A percentile compares a stretch with the other conserved stretches of the same genome.
Conservation (phyloP, 2,888 invertebrate species). For the Resseliella maxima region DNA sequence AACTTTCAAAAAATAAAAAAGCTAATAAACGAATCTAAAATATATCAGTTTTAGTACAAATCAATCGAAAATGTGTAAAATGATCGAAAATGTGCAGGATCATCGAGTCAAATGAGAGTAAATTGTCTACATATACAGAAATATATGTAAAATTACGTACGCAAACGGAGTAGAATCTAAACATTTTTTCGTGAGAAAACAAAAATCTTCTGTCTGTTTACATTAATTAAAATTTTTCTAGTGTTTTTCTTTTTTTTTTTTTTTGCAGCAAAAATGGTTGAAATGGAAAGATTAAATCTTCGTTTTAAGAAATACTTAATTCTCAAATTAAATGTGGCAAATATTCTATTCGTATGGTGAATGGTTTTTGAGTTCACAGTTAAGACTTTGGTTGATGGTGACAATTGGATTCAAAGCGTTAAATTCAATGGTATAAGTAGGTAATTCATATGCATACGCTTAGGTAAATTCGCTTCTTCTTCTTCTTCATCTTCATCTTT, state of each 20-base stretch:
- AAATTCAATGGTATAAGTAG: background rate
- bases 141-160: too few species aligned
- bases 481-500: background rate
- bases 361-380: background rate
- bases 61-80: too few species aligned
- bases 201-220: too few species aligned
- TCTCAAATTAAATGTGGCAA: background rate
- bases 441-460: slow-evolving; percentile 31
- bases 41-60: too few species aligned
- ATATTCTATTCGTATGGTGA: background rate
- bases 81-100: too few species aligned
- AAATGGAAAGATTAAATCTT: background rate
- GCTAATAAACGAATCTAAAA: too few species aligned
- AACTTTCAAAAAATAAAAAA: too few species aligned
- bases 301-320: background rate
- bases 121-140: too few species aligned
- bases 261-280: background rate
- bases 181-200: too few species aligned
- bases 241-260: background rate
- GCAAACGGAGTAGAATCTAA: too few species aligned
- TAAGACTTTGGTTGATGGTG: background rate
- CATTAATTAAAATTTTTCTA: too few species aligned
- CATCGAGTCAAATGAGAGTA: too few species aligned
- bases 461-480: background rate
- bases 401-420: background rate